phyloP scores from a whole-genome alignment of 1,140 invertebrate species.

The Drosophila ogumai region DNA sequence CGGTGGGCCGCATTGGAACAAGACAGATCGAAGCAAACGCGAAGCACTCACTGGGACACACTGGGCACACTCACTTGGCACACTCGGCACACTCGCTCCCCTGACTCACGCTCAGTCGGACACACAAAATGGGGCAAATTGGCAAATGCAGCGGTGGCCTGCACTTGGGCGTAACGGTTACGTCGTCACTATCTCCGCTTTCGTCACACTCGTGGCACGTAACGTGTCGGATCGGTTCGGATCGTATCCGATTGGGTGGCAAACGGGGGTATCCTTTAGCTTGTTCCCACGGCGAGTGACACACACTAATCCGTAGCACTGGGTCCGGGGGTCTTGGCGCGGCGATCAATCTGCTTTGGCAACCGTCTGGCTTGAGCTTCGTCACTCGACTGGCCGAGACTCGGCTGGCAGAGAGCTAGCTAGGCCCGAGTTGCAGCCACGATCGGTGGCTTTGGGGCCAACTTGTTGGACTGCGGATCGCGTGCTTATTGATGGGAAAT shows the following conservation, averaged over 20 bases:
- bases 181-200: slow-evolving; percentile 52
- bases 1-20: slow-evolving; percentile 42
- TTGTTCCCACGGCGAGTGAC: slow-evolving; percentile 23
- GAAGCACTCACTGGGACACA: slow-evolving; percentile 24
- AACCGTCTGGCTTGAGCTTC: slow-evolving; percentile 65
- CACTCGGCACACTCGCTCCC: slow-evolving; percentile 25
- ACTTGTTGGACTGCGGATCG: slow-evolving; percentile 60
- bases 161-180: slow-evolving; percentile 79
- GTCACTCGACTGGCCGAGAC: slow-evolving; percentile 56
- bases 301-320: slow-evolving; percentile 11
- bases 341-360: slow-evolving; percentile 11
- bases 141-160: slow-evolving; percentile 72
- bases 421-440: slow-evolving; percentile 27
- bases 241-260: background rate
- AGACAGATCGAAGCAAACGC: slow-evolving; percentile 9
- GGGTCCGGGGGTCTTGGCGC: background rate
- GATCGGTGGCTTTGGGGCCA: slow-evolving; percentile 31
- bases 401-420: slow-evolving; percentile 32
- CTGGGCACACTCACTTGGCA: slow-evolving; percentile 35
- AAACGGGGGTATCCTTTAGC: slow-evolving; percentile 19
- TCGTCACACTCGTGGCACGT: slow-evolving; percentile 25
- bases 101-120: slow-evolving; percentile 39
- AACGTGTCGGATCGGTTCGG: slow-evolving; percentile 10
- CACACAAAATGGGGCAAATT: slow-evolving; percentile 58
- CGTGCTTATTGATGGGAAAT: slow-evolving; percentile 22